Evolutionary conservation across 1,140 invertebrate genomes (phyloP).

Genomic region (Drosophila kurseongensis): DNA sequence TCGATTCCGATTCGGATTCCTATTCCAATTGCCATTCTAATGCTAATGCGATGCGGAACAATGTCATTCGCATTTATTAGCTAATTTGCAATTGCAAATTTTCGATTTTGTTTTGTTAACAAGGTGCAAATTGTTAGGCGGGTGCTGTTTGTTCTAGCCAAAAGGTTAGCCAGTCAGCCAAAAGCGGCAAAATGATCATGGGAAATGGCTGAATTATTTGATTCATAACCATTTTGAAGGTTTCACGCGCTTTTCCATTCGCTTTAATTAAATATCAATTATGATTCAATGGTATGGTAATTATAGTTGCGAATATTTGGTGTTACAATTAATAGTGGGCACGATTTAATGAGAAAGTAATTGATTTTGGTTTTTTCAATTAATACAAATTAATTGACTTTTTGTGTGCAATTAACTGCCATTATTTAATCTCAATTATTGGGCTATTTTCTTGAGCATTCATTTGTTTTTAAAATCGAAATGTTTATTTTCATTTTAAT

Average conservation of each 20-base stretch:
- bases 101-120: conserved; percentile 55
- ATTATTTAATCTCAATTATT: background rate
- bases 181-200: conserved; percentile 28
- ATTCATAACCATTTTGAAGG: conserved; percentile 22
- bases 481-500: no score
- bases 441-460: no score
- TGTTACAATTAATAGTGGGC: conserved; percentile 3
- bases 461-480: no score
- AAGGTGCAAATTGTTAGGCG: conserved; percentile 72
- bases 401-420: background rate
- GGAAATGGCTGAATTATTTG: conserved; percentile 20
- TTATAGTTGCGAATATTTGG: background rate
- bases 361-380: background rate
- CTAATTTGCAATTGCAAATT: conserved; percentile 37
- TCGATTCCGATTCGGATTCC: conserved; percentile 1
- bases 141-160: conserved; percentile 47
- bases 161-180: conserved; percentile 66
- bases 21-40: conserved; percentile 6
- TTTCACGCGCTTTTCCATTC: conserved; percentile 12
- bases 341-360: background rate
- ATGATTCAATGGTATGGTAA: conserved; percentile 7
- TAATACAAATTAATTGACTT: background rate
- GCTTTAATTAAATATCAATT: conserved; percentile 25
- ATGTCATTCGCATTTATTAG: conserved; percentile 32
- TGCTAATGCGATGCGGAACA: conserved; percentile 42